Evolutionary conservation across 2,113 vertebrate species (phyloP).

Genomic region (Orycteropus afer): DNA sequence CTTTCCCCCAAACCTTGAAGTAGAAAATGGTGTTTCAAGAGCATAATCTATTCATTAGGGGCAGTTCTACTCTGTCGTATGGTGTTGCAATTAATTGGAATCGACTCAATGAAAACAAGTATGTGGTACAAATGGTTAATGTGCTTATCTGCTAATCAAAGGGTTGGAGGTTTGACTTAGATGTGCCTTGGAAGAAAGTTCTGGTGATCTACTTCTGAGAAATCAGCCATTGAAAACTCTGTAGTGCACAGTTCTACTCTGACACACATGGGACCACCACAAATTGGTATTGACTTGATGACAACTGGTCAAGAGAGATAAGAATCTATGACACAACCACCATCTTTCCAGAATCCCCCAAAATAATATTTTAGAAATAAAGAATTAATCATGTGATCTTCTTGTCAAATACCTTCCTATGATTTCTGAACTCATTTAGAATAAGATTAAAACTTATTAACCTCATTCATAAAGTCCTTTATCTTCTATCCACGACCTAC

Average conservation of each 20-base stretch:
- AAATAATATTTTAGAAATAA: not conserved
- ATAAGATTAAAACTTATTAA: not conserved
- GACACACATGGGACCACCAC: too few relatives aligned
- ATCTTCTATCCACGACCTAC: not conserved
- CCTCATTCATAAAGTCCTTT: not conserved
- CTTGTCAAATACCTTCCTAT: not conserved
- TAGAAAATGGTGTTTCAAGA: not conserved
- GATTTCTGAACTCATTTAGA: not conserved
- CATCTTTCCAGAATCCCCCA: not conserved
- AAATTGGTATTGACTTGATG: too few relatives aligned
- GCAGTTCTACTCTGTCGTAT: too few relatives aligned
- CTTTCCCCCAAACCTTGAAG: not conserved
- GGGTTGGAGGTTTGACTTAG: too few relatives aligned
- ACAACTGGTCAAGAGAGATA: not conserved
- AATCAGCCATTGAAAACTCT: too few relatives aligned
- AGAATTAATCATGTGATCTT: not conserved
- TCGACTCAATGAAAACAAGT: too few relatives aligned
- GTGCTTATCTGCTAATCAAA: too few relatives aligned
- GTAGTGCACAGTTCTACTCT: too few relatives aligned
- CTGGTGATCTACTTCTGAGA: too few relatives aligned
- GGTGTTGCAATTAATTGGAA: too few relatives aligned
- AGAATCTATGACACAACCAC: not conserved
- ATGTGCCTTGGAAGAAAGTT: too few relatives aligned
- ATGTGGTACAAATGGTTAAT: too few relatives aligned
- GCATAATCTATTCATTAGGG: not conserved